Percentiles rank a stretch among this genome's conserved stretches.
phyloP scores from a whole-genome alignment of 1,140 invertebrate species.

The Cydia strobilella region DNA sequence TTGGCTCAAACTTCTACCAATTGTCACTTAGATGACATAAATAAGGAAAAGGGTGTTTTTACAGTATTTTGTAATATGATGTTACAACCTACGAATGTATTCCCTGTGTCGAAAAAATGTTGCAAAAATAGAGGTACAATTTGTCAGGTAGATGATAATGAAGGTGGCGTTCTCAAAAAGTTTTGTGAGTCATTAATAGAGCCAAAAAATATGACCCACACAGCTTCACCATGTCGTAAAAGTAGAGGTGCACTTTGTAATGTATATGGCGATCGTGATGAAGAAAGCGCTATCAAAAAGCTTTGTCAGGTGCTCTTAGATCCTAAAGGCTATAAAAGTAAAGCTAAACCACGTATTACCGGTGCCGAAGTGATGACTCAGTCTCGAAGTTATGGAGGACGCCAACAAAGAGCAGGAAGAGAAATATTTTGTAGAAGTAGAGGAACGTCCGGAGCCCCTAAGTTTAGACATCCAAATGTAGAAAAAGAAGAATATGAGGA shows the following conservation, averaged over 20 bases:
- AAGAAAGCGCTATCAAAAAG: neutral
- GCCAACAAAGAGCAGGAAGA: constrained; percentile 2
- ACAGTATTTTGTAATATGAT: neutral
- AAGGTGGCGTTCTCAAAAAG: neutral
- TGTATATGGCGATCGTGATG: neutral
- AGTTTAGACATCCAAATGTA: neutral
- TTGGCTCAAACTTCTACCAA: neutral
- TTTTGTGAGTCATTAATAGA: neutral
- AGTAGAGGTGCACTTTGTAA: neutral
- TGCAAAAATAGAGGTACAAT: neutral
- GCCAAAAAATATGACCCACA: neutral
- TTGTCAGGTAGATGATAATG: neutral
- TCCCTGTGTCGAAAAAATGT: neutral
- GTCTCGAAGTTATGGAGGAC: neutral
- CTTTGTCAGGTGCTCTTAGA: neutral
- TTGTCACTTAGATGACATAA: neutral
- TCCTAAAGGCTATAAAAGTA: neutral
- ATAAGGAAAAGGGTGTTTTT: neutral
- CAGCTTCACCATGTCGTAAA: neutral
- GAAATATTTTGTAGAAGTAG: neutral
- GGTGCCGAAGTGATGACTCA: neutral
- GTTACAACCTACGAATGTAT: neutral
- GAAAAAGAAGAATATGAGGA: neutral
- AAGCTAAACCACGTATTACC: neutral
- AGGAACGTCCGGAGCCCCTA: neutral